A percentile compares a stretch with the other conserved stretches of the same genome.
Evolutionary conservation across 2,113 vertebrate species (phyloP).

Genomic region (Mystacornis crossleyi): DNA sequence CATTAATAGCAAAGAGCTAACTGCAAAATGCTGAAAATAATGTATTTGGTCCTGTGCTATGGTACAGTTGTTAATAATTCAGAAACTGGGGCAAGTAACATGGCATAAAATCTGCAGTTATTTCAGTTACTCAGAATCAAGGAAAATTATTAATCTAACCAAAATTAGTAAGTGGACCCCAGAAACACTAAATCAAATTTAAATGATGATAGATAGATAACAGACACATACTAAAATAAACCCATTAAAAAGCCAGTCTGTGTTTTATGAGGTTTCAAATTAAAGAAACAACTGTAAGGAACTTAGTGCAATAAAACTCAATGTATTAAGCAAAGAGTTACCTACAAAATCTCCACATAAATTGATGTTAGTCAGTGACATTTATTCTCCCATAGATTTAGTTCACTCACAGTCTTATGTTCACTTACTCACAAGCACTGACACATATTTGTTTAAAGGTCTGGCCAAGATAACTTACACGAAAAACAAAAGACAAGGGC

Average conservation of each 20-base stretch:
- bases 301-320: neutral
- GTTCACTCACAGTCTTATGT: neutral
- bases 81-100: neutral
- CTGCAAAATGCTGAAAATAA: neutral
- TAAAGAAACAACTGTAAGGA: neutral
- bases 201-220: neutral
- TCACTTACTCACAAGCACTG: neutral
- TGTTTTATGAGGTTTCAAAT: neutral
- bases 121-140: neutral
- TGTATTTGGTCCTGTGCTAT: neutral
- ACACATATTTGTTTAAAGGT: neutral
- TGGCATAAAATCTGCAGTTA: neutral
- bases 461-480: neutral
- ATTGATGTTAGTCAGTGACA: neutral
- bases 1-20: neutral
- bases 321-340: neutral
- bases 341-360: neutral
- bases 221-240: neutral
- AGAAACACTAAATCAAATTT: neutral
- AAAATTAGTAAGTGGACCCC: neutral
- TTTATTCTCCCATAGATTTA: neutral
- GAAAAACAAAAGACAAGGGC: neutral
- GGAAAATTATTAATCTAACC: neutral
- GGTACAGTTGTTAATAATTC: neutral
- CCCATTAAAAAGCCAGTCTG: fast-evolving